Percentiles rank a stretch among this genome's conserved stretches.
These are phyloP conservation scores for Drosophila guanche DNA, from an alignment of 1,140 invertebrate genomes.

Conservation along the genomic window DNA sequence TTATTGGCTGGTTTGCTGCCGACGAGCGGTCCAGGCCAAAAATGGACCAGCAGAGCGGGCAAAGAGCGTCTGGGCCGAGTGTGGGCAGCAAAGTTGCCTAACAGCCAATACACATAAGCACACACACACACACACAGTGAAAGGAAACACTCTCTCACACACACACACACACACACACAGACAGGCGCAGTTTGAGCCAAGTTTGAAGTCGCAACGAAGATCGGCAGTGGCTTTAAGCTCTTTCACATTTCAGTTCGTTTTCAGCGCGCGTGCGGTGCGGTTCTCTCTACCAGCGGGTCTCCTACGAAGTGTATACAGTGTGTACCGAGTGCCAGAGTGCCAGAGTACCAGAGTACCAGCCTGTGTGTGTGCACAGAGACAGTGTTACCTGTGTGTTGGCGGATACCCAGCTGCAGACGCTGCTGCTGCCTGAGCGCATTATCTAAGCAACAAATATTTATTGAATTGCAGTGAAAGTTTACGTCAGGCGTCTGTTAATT, in stretches of 20 bases:
- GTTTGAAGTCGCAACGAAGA: constrained; percentile 62
- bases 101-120: constrained; percentile 49
- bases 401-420: background rate
- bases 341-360: constrained; percentile 4
- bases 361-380: constrained; percentile 8
- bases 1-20: constrained; percentile 50
- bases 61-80: constrained; percentile 52
- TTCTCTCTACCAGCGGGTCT: constrained; percentile 62
- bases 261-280: constrained; percentile 82
- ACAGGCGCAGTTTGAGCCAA: constrained; percentile 38
- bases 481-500: constrained; percentile 32
- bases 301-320: constrained; percentile 24
- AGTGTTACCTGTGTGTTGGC: constrained; percentile 13
- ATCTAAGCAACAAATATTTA: constrained; percentile 15
- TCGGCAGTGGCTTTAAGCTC: constrained; percentile 37
- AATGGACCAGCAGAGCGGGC: constrained; percentile 72
- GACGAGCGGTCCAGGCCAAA: constrained; percentile 69
- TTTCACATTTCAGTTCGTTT: constrained; percentile 76
- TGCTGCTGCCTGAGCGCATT: constrained; percentile 2
- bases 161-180: constrained; percentile 40
- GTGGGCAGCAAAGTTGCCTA: constrained; percentile 81
- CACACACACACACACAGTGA: constrained; percentile 20
- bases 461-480: constrained; percentile 72
- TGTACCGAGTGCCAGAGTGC: constrained; percentile 18
- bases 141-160: constrained; percentile 22